Percentiles rank a stretch among this genome's conserved stretches.
Conservation (phyloP, 2,888 invertebrate genomes). For the Cheilosia scutellata region DNA sequence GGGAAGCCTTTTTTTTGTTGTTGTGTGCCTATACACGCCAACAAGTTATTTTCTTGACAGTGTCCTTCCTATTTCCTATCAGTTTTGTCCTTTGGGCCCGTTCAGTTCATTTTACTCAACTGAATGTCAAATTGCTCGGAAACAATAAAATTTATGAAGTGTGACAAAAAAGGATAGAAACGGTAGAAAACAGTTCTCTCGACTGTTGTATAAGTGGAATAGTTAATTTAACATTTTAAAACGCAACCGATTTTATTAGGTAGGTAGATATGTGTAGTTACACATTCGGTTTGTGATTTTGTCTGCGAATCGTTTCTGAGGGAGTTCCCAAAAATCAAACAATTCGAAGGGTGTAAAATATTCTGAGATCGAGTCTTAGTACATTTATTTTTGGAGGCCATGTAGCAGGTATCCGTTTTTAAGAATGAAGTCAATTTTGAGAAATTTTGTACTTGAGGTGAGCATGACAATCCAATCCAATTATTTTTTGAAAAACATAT, state of each 20-base stretch:
- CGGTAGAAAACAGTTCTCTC: slow-evolving; percentile 9
- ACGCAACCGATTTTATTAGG: slow-evolving; percentile 46
- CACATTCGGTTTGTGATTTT: slow-evolving; percentile 29
- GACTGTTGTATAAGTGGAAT: slow-evolving; percentile 40
- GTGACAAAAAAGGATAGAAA: slow-evolving; percentile 62
- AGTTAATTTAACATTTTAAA: slow-evolving; percentile 56
- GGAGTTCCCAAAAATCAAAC: slow-evolving; percentile 17
- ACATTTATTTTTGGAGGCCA: too few relatives aligned
- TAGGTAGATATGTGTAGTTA: slow-evolving; percentile 43
- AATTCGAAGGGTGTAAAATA: slow-evolving; percentile 22
- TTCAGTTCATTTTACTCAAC: slow-evolving; percentile 70
- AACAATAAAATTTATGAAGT: slow-evolving; percentile 75
- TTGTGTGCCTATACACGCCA: background rate
- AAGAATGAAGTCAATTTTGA: too few relatives aligned
- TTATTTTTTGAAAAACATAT: too few relatives aligned
- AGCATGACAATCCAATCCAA: too few relatives aligned
- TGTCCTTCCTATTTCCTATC: slow-evolving; percentile 13
- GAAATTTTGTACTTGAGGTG: too few relatives aligned
- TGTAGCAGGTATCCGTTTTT: too few relatives aligned
- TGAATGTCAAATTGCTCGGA: slow-evolving; percentile 70
- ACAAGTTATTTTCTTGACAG: slow-evolving; percentile 3
- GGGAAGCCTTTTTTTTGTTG: slow-evolving; percentile 14
- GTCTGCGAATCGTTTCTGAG: slow-evolving; percentile 18
- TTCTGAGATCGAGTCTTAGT: background rate
- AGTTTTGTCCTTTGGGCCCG: slow-evolving; percentile 32